Conservation (phyloP, 1,140 invertebrate species). For the Lineus longissimus region DNA sequence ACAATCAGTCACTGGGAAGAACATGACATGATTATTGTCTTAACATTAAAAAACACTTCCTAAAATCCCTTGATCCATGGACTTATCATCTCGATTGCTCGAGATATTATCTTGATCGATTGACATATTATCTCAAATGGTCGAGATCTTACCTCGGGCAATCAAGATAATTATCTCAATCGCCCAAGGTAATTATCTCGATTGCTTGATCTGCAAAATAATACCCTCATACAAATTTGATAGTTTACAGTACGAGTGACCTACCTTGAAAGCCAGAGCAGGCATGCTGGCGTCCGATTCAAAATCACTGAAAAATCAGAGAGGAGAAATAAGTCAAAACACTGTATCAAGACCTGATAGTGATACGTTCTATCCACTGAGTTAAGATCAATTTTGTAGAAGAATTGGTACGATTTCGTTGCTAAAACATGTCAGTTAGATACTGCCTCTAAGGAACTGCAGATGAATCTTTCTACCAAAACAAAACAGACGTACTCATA, state of each 20-base stretch:
- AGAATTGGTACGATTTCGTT: not conserved
- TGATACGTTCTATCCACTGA: not conserved
- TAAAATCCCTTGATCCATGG: too few relatives aligned
- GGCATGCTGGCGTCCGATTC: slow-evolving; percentile 53
- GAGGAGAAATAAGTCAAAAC: slow-evolving; percentile 22
- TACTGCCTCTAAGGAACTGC: not conserved
- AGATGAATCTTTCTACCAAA: not conserved
- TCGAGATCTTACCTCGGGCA: too few relatives aligned
- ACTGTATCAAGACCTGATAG: not conserved
- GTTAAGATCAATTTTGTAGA: not conserved
- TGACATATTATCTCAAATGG: too few relatives aligned
- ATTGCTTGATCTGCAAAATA: too few relatives aligned
- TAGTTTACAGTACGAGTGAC: not conserved
- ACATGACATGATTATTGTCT: too few relatives aligned
- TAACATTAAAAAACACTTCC: too few relatives aligned
- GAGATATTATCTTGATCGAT: too few relatives aligned
- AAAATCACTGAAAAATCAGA: slow-evolving; percentile 28
- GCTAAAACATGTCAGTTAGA: not conserved
- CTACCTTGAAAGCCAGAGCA: slow-evolving; percentile 52
- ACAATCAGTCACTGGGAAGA: too few relatives aligned
- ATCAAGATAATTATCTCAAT: too few relatives aligned
- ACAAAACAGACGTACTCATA: not conserved
- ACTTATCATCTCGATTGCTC: too few relatives aligned
- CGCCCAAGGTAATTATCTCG: too few relatives aligned
- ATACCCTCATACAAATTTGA: too few relatives aligned